Percentiles rank a stretch among this genome's conserved stretches.
Conservation (phyloP, 2,113 vertebrate species). For the Nicator chloris region DNA sequence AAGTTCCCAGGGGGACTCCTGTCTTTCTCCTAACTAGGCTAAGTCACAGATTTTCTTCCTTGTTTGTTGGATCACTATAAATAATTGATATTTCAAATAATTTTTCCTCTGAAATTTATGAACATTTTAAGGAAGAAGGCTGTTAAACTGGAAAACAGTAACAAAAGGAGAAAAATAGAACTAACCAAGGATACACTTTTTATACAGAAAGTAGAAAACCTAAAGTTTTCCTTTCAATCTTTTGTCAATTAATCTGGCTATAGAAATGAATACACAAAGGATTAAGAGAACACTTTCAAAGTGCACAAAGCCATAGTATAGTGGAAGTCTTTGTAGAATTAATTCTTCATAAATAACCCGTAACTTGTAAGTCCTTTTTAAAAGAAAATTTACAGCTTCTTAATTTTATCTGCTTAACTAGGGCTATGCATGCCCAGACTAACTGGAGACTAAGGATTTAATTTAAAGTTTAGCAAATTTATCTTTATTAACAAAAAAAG, state of each 20-base stretch:
- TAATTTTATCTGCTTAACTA: neutral
- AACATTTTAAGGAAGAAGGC: neutral
- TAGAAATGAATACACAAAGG: neutral
- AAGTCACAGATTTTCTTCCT: neutral
- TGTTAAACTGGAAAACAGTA: neutral
- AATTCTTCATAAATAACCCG: neutral
- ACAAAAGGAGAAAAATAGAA: neutral
- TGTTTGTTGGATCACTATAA: neutral
- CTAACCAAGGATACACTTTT: neutral
- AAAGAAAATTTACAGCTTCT: neutral
- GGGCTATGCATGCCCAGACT: neutral
- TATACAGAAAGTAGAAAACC: neutral
- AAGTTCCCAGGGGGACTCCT: neutral
- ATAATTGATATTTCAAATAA: neutral
- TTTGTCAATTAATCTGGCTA: neutral
- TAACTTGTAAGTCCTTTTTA: neutral
- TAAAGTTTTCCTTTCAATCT: neutral
- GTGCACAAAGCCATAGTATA: neutral
- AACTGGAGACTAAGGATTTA: neutral
- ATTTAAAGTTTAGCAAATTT: neutral
- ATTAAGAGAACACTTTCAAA: neutral
- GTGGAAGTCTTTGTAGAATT: neutral
- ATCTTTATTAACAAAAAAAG: neutral
- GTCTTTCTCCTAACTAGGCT: neutral
- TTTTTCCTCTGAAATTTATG: neutral